Base-by-base conservation (phyloP, 2,113 vertebrate species). In the Fregetta grallaria region DNA sequence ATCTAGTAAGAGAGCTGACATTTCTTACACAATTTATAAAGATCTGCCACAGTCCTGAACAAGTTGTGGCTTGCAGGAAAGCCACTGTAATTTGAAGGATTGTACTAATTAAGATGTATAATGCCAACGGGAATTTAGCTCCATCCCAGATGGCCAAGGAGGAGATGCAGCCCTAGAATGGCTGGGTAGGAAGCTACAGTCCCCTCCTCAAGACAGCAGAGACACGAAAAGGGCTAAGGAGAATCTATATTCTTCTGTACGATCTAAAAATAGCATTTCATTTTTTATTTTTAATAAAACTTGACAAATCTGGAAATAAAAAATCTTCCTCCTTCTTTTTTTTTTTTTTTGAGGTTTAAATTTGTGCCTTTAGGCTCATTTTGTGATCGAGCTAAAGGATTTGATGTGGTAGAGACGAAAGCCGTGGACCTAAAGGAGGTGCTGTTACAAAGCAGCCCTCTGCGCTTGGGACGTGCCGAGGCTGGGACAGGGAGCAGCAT, bases 391-490 rank as follows among this genome's bases (percentile, higher is more conserved):
- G 49, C 53, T 79, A 18, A 50, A 74, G 45, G 53, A 42, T 72
- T 67, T 63, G 36, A 58, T 40, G 38, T 58, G 62, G 56, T 45
- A 74, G 86, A 62, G 75, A 72, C 4, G 15, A 50, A 78, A 70
- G 19, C 16, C 4, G 1, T 40, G 34, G 30, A 30, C 67, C 47
- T 68, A 18, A 47, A 68, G 42, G 32, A 80, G 49, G 13, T 3
- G 4, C 13, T 25, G 40, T 6, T 30, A 15, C 38, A 53, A 25
- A 84, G 52, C 59, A 65, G 25, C 27, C 11, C 67, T 25, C 52
- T 32, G 52, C 9, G 0, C 38, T 5, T 25, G 62, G 16, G 56
- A 74, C 1, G 0, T 4, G 4, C 50, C 2, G 4, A 23, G 18
- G 70, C 59, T n/a, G 22, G 26, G 71, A n/a, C 3, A 8, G 5